Conservation (phyloP, 2,888 invertebrate genomes). For the Lithophane leautieri region DNA sequence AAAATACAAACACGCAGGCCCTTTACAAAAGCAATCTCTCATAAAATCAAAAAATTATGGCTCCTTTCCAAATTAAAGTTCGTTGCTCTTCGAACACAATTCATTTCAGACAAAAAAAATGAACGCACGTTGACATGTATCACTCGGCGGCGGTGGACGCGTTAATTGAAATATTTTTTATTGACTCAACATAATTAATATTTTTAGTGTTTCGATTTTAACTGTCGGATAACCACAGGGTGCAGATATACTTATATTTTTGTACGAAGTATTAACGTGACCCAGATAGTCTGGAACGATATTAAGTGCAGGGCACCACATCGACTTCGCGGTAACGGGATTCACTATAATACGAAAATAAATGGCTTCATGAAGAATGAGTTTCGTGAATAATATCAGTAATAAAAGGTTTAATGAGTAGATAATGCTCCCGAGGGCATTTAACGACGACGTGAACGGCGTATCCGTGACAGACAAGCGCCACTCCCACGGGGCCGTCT, state of each 20-base stretch:
- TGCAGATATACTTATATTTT: slow-evolving; percentile 75
- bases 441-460: slow-evolving; percentile 81
- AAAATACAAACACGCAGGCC: slow-evolving; percentile 54
- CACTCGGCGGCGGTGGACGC: slow-evolving; percentile 58
- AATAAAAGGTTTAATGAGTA: slow-evolving; percentile 66
- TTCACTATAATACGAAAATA: slow-evolving; percentile 72
- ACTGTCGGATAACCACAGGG: slow-evolving; percentile 76
- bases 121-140: slow-evolving; percentile 64
- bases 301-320: slow-evolving; percentile 71
- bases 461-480: slow-evolving; percentile 77
- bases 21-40: slow-evolving; percentile 66
- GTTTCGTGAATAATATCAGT: slow-evolving; percentile 67
- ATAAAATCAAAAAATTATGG: slow-evolving; percentile 65
- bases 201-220: slow-evolving; percentile 71
- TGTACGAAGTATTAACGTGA: slow-evolving; percentile 73
- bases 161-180: slow-evolving; percentile 80
- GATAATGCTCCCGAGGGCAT: slow-evolving; percentile 68
- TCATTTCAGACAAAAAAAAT: slow-evolving; percentile 66
- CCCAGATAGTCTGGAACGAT: slow-evolving; percentile 76
- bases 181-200: slow-evolving; percentile 75
- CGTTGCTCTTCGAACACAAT: slow-evolving; percentile 71
- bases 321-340: slow-evolving; percentile 72
- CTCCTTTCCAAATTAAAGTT: slow-evolving; percentile 72
- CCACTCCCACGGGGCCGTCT: slow-evolving; percentile 76
- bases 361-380: slow-evolving; percentile 67